Evolutionary conservation across 2,797 vertebrate genomes (phyloP), one percentile per base, ranked within the genome.

Genomic region (Sebastes trivittatus): DNA sequence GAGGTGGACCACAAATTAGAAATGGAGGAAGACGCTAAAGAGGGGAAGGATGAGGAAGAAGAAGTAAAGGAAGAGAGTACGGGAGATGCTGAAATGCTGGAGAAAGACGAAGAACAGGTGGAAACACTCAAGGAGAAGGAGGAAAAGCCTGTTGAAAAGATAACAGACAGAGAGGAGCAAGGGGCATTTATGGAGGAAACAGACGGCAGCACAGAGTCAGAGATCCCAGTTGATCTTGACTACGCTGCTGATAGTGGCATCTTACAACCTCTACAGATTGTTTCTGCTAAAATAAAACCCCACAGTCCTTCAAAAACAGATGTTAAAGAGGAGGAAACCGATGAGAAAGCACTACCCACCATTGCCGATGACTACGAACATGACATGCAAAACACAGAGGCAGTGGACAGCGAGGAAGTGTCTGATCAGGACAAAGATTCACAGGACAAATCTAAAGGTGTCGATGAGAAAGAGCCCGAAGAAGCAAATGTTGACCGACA

Each of bases 191-290:
- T 83, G 23, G 92, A 91, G 22, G 93, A 95, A 30, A 61, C 75
- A 11, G 92, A 94, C 5, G 91, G 93, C 27, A 96, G 95, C 86
- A 87, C 94, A 65, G 95, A 93, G 29, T 88, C 92, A 10, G 95
- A 95, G 77, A 91, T 94, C 58, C 88, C 91, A 1, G 58, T 74
- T 1, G 89, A 93, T 89, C 87, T 95, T 8, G 94, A 95, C 80
- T 94, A 95, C 1, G 85, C 85, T 52, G 87, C 87, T 36, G 92
- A 95, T 27, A 89, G 91, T 46, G 78, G 90, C 66, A 69, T 87
- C 18, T 34, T 85, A 20, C 85, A 93, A 29, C 77, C 85, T 58
- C 52, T 82, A 13, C 72, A 88, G 9, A 61, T 71, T 4, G n/a
- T 75, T 23, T 29, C 88, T 2, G 68, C 78, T 20, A 54, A 89